Percentiles rank a stretch among this genome's conserved stretches.
Conservation (phyloP, 2,797 vertebrate species). For the Buceros bicornis region DNA sequence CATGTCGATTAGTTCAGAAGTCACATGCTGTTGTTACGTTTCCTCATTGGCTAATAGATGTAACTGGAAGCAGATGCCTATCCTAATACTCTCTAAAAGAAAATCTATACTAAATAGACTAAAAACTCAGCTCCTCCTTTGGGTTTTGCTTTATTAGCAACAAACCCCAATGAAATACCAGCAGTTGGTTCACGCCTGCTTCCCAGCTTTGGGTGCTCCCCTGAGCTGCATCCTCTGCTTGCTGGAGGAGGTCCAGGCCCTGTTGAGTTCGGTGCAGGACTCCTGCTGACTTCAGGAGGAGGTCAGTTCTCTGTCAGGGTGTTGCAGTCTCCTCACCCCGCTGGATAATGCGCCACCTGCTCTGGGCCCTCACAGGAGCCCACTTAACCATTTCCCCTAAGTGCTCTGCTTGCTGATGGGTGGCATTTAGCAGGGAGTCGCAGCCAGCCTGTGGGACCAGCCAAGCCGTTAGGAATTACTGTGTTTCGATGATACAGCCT, state of each 20-base stretch:
- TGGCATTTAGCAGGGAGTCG: background rate
- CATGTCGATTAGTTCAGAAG: constrained; percentile 48
- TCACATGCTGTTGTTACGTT: constrained; percentile 31
- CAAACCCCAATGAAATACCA: background rate
- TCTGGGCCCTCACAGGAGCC: background rate
- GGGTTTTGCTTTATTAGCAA: constrained; percentile 38
- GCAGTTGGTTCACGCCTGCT: background rate
- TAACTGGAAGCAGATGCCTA: constrained; percentile 64
- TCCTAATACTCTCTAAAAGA: constrained; percentile 23
- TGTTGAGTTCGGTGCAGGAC: fast-evolving
- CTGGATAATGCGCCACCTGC: background rate
- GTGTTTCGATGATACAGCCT: background rate
- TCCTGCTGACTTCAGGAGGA: background rate
- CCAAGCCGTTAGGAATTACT: background rate
- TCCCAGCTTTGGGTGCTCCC: background rate
- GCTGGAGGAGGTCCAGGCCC: background rate
- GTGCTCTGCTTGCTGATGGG: background rate
- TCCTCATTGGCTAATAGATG: constrained; percentile 41
- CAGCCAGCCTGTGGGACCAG: background rate
- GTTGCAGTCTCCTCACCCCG: background rate
- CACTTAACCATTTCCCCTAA: background rate
- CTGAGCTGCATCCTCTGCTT: fast-evolving
- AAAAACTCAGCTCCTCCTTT: constrained; percentile 9
- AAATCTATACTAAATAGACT: constrained; percentile 14
- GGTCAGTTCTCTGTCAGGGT: background rate